Conservation (phyloP, 2,888 invertebrate species). For the Ypsolopha sequella region DNA sequence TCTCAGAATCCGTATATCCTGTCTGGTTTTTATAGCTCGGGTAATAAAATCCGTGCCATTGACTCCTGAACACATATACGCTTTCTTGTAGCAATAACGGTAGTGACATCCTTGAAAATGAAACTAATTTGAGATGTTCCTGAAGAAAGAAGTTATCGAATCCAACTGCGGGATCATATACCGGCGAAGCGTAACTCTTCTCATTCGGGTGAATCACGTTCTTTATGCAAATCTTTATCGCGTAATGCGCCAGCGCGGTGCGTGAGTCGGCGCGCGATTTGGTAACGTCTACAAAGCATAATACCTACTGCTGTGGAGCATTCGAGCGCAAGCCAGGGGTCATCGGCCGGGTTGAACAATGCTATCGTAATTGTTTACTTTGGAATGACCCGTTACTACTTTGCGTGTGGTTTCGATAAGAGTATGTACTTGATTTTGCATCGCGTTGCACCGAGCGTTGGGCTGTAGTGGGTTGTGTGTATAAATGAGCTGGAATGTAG, state of each 20-base stretch:
- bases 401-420: conserved; percentile 7
- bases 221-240: conserved; percentile 23
- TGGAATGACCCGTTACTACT: conserved; percentile 40
- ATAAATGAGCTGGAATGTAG: background rate
- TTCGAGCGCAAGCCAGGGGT: conserved; percentile 11
- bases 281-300: conserved; percentile 9
- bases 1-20: no score
- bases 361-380: conserved; percentile 60
- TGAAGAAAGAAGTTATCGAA: no score
- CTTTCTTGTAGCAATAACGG: no score
- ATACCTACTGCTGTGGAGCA: conserved; percentile 10
- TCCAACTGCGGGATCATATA: no score
- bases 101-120: no score
- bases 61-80: no score
- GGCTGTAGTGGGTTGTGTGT: background rate
- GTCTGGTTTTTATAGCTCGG: no score
- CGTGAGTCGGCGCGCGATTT: conserved; percentile 14
- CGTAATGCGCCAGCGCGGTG: conserved; percentile 11
- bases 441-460: no score
- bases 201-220: conserved; percentile 15
- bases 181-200: background rate
- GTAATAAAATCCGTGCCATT: no score
- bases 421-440: background rate
- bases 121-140: no score
- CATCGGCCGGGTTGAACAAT: conserved; percentile 28